Base-by-base conservation (phyloP, 2,888 invertebrate genomes). In the Scaptomyza caliginosa region DNA sequence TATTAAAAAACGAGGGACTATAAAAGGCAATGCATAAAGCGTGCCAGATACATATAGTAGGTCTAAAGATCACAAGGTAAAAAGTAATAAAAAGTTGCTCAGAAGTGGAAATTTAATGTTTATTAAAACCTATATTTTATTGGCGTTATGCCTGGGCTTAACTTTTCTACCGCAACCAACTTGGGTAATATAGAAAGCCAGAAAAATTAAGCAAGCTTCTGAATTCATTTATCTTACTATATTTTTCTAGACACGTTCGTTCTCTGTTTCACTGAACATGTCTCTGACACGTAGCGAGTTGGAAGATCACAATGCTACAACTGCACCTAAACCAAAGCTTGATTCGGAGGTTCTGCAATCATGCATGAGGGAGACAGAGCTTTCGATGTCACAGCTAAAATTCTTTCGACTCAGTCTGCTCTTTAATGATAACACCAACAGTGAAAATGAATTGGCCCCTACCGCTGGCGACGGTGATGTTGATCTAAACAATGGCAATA, bases 381-480 rank as follows among this genome's bases (percentile, higher is more conserved):
- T 85, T 4, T 88, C 90, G 1, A 90, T 90, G 89, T 72, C 79
- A 0, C 90, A 88, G 43, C 45, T 89, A 28, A 79, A 86, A 10
- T 83, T 77, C 40, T 83, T 89, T 58, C 88, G 78, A 16, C 57
- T 83, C 46, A 77, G 75, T 24, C 50, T 78, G 23, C 45, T 77
- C 16, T 65, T 70, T 38, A 85, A 56, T 19, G 82, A 83, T 1
- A 79, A 66, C 38, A 32, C 6, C 42, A 66, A 63, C 13, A 54
- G 11, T 6, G 77, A 73, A 4, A 62, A 66, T 4, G 67, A 74
- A 0, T 8, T 64, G 40, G 23, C 42, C 4, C 10, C 50, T 0
- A 28, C 43, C 4, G 39, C 63, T 6, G 68, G 23, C 26, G 63
- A 65, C 2, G 32, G 19, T n/a, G 60, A 67, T 11, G 59, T 45